A percentile compares a stretch with the other conserved stretches of the same genome.
Evolutionary conservation across 2,113 vertebrate genomes (phyloP).

Genomic region (Prunella fulvescens): DNA sequence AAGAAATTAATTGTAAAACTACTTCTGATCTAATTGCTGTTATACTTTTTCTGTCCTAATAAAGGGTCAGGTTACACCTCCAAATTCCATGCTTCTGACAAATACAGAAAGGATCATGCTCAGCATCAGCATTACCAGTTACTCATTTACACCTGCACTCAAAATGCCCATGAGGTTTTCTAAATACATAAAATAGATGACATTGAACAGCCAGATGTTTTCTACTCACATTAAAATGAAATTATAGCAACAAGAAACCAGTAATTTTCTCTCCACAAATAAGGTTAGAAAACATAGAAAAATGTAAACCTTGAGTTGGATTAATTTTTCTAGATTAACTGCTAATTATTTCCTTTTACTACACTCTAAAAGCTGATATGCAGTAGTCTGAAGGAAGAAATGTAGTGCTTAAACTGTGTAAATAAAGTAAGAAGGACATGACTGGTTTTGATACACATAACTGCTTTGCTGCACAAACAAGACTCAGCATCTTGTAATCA

Average conservation of each 20-base stretch:
- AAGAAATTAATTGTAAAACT: neutral
- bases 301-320: neutral
- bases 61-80: neutral
- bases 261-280: neutral
- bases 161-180: neutral
- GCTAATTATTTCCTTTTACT: neutral
- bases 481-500: neutral
- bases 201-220: neutral
- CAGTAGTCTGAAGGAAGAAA: neutral
- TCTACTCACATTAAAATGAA: neutral
- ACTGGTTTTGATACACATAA: neutral
- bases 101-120: neutral
- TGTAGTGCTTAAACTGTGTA: neutral
- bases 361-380: neutral
- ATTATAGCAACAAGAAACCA: neutral
- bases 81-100: neutral
- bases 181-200: neutral
- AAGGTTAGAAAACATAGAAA: neutral
- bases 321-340: neutral
- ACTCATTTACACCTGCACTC: neutral
- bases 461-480: neutral
- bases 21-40: neutral
- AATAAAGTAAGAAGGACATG: neutral
- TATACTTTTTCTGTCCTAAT: neutral
- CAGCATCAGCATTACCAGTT: neutral